Conservation (phyloP, 2,888 invertebrate species). For the Plusia festucae region DNA sequence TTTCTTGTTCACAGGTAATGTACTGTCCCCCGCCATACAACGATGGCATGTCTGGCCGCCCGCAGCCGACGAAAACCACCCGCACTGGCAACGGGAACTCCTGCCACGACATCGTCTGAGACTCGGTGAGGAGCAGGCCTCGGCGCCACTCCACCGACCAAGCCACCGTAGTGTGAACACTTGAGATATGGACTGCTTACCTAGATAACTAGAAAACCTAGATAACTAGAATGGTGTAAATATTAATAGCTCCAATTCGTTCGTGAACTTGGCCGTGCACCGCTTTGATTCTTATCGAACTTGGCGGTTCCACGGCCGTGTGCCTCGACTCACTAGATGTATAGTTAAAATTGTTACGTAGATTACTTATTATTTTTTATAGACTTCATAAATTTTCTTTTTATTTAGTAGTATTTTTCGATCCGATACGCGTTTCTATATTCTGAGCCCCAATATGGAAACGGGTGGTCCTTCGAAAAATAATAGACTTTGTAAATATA, state of each 20-base stretch:
- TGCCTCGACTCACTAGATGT: conserved; percentile 23
- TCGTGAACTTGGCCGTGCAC: neutral
- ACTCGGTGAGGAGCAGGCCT: conserved; percentile 78
- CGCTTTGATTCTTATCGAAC: neutral
- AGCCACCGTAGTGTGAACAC: conserved; percentile 76
- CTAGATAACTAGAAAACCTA: conserved; percentile 17
- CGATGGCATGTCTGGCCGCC: conserved; percentile 81
- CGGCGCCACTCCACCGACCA: conserved; percentile 70
- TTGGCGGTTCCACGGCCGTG: neutral
- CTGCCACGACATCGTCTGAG: conserved; percentile 89
- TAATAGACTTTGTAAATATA: conserved; percentile 39
- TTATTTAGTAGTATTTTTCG: conserved; percentile 13
- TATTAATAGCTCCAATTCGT: conserved; percentile 31
- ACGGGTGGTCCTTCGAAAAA: conserved; percentile 53
- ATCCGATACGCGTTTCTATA: conserved; percentile 65
- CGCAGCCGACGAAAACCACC: conserved; percentile 91
- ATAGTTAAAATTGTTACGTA: conserved; percentile 47
- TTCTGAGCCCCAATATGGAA: conserved; percentile 74
- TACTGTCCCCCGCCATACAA: conserved; percentile 88
- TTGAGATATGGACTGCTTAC: conserved; percentile 10
- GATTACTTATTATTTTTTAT: conserved; percentile 42
- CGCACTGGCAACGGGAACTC: conserved; percentile 92
- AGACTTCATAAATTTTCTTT: conserved; percentile 9
- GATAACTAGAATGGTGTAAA: conserved; percentile 42
- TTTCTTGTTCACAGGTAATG: conserved; percentile 82